Evolutionary conservation across 2,113 vertebrate species (phyloP).

Genomic region (Heterochromis multidens): DNA sequence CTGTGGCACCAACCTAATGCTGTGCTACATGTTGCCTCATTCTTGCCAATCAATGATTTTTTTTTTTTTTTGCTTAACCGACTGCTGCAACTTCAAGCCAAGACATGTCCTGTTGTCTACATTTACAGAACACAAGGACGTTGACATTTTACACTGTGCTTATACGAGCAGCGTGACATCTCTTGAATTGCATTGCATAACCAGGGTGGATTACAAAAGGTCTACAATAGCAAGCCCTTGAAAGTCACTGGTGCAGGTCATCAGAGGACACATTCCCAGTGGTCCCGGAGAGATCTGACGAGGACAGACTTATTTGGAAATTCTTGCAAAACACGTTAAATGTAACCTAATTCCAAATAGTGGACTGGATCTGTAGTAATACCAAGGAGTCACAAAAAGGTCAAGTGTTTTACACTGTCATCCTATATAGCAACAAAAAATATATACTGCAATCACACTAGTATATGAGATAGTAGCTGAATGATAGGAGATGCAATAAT

Average conservation of each 20-base stretch:
- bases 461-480: background rate
- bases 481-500: background rate
- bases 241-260: background rate
- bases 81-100: background rate
- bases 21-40: background rate
- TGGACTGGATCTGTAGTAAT: background rate
- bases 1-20: background rate
- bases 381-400: background rate
- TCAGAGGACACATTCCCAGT: background rate
- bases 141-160: constrained; percentile 7
- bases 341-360: background rate
- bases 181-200: background rate
- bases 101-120: background rate
- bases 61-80: background rate
- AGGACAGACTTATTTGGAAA: background rate
- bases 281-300: background rate
- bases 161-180: background rate
- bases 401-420: background rate
- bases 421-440: background rate
- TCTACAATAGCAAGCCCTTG: background rate
- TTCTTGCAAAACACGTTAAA: background rate
- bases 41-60: background rate
- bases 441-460: background rate
- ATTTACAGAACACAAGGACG: background rate
- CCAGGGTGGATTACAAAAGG: background rate